These are phyloP conservation scores for Melanotaenia maccullochi DNA, from an alignment of 2,797 vertebrate species.

Conservation along the genomic window DNA sequence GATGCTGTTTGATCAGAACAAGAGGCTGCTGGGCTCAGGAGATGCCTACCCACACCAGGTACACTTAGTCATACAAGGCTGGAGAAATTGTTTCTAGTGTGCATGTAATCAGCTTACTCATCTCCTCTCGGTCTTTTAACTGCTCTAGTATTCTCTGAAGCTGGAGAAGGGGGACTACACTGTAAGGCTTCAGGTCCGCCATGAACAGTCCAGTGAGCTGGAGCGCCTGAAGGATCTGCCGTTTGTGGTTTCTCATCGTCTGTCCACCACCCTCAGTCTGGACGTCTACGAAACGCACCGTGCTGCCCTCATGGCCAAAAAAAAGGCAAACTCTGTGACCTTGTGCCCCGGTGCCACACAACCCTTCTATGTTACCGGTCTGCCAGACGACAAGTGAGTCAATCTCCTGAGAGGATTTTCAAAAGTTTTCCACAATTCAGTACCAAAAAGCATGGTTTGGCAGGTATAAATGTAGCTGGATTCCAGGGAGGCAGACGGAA, in stretches of 20 bases:
- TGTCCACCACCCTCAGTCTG: conserved; percentile 92
- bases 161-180: conserved; percentile 98
- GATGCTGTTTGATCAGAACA: conserved; percentile 99
- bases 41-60: conserved; percentile 99
- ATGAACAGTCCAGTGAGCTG: conserved; percentile 93
- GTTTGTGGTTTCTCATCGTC: conserved; percentile 94
- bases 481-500: too few relatives aligned
- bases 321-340: conserved; percentile 93
- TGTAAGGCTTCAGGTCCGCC: conserved; percentile 94
- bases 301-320: conserved; percentile 93
- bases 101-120: neutral
- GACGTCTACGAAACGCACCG: conserved; percentile 95
- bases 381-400: conserved; percentile 97
- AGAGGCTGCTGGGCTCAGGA: conserved; percentile 94
- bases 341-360: conserved; percentile 89
- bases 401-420: neutral
- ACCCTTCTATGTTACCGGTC: conserved; percentile 91
- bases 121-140: neutral
- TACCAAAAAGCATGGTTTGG: neutral
- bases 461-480: neutral
- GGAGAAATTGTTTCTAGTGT: neutral
- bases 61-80: neutral
- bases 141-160: conserved; percentile 93
- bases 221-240: conserved; percentile 97
- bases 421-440: neutral